Evolutionary conservation across 2,113 vertebrate genomes (phyloP).

Genomic region (Chinchilla lanigera): DNA sequence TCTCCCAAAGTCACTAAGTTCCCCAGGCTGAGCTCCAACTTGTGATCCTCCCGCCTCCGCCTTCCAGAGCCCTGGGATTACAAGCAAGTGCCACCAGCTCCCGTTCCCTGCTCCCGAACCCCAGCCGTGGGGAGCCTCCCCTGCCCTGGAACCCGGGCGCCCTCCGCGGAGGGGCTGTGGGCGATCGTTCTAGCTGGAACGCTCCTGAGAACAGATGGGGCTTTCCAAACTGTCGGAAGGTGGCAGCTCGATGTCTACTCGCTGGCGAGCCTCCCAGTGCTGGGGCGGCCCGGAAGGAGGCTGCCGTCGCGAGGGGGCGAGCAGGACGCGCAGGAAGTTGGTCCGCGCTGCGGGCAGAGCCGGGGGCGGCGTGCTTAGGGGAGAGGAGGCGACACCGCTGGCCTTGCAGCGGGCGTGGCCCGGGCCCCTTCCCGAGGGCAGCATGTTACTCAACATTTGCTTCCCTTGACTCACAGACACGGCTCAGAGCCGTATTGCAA

Average conservation of each 20-base stretch:
- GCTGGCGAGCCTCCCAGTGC: slow-evolving; percentile 51
- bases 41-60: background rate
- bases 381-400: background rate
- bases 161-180: too few species aligned
- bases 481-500: background rate
- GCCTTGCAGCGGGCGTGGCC: background rate
- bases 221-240: slow-evolving; percentile 12
- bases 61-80: background rate
- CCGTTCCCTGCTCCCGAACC: background rate
- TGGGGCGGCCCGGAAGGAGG: slow-evolving; percentile 64
- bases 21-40: background rate
- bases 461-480: slow-evolving; percentile 18
- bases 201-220: slow-evolving; percentile 63
- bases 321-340: slow-evolving; percentile 41
- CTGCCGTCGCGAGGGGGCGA: background rate
- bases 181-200: slow-evolving; percentile 7
- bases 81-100: background rate
- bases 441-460: background rate
- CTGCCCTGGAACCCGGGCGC: background rate
- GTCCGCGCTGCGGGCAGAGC: background rate
- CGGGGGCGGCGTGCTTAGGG: background rate
- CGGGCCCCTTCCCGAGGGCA: background rate
- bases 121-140: background rate
- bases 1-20: background rate
- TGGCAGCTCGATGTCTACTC: slow-evolving; percentile 69